Percentiles rank a stretch among this genome's conserved stretches.
Conservation (phyloP, 2,888 invertebrate genomes). For the Ochropleura plecta region DNA sequence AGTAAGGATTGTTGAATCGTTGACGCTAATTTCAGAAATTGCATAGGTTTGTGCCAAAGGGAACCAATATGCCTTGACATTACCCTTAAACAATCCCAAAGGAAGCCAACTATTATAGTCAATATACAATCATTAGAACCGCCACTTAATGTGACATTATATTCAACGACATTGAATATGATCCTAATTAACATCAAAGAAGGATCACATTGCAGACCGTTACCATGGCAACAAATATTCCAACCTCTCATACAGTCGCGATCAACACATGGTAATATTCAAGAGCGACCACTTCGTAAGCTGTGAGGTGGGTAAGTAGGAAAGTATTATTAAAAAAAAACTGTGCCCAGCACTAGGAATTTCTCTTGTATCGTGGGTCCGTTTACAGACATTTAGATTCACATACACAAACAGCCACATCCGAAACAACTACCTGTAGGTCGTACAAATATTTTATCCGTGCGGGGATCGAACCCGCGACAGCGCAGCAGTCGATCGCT, state of each 20-base stretch:
- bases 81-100: no score
- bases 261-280: not conserved
- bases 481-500: no score
- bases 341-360: no score
- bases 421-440: no score
- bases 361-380: no score
- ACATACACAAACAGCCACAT: no score
- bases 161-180: not conserved
- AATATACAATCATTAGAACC: not conserved
- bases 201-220: not conserved
- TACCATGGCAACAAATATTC: slow-evolving; percentile 10
- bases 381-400: no score
- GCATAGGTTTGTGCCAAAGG: not conserved
- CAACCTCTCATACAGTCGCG: not conserved
- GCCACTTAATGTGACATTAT: not conserved
- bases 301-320: no score
- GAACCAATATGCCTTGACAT: not conserved
- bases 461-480: no score
- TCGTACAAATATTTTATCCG: no score
- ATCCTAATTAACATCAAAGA: slow-evolving; percentile 8
- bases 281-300: not conserved
- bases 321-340: no score
- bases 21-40: not conserved
- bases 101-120: not conserved
- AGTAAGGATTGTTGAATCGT: no score